phyloP scores from a whole-genome alignment of 2,888 invertebrate species.

The Dyspetes luteomarginatus region DNA sequence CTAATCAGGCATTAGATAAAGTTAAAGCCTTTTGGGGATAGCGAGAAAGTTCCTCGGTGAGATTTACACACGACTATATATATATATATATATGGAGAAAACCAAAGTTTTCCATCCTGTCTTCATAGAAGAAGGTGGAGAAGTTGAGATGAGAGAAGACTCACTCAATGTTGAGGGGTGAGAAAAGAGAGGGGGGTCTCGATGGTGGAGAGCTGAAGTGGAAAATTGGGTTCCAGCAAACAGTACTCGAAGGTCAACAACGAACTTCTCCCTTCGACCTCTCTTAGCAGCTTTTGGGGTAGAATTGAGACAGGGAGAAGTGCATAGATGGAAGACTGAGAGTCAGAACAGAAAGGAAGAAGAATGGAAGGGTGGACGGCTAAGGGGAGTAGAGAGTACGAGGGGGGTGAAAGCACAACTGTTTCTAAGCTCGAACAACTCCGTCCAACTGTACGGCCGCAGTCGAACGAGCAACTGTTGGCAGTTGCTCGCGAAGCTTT shows the following conservation, averaged over 20 bases:
- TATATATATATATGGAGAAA: slow-evolving; percentile 1
- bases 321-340: slow-evolving; percentile 4
- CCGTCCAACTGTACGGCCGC: slow-evolving; percentile 54
- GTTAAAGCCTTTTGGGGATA: no score
- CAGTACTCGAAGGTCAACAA: slow-evolving; percentile 65
- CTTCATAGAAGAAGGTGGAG: slow-evolving; percentile 37
- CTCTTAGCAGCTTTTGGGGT: slow-evolving; percentile 38
- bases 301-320: neutral
- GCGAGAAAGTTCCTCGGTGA: no score
- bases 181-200: slow-evolving; percentile 16
- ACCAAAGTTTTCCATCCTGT: slow-evolving; percentile 43
- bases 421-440: slow-evolving; percentile 64
- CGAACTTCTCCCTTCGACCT: slow-evolving; percentile 64
- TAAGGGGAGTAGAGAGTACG: neutral
- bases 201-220: slow-evolving; percentile 53
- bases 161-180: slow-evolving; percentile 22
- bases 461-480: slow-evolving; percentile 50
- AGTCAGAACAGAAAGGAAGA: neutral
- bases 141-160: slow-evolving; percentile 29
- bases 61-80: neutral
- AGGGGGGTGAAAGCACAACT: slow-evolving; percentile 43
- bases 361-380: neutral
- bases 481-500: slow-evolving; percentile 28
- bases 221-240: slow-evolving; percentile 68
- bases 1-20: no score